Evolutionary conservation across 2,797 vertebrate species (phyloP).

Genomic region (Gephyroberyx darwinii): DNA sequence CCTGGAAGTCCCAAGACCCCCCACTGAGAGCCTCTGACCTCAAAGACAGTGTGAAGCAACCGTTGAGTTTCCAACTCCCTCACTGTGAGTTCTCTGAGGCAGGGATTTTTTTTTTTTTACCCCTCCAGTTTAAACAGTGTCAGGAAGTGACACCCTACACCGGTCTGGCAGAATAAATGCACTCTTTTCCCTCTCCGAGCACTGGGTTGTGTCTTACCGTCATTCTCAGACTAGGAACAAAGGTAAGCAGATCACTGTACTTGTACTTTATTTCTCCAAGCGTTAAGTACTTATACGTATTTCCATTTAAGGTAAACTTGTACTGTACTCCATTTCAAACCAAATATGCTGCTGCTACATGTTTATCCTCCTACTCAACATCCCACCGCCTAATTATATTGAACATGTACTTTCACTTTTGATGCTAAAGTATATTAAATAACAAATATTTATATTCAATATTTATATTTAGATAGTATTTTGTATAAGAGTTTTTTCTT

Average conservation of each 20-base stretch:
- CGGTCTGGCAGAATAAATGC: neutral
- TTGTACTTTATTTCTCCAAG: neutral
- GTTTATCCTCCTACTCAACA: neutral
- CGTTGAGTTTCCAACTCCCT: slow-evolving; percentile 2
- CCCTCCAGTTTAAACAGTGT: neutral
- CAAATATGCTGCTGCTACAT: neutral
- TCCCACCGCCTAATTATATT: too few relatives aligned
- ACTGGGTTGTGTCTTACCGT: neutral
- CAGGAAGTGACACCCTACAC: slow-evolving; percentile 44
- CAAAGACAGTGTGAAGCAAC: slow-evolving; percentile 4
- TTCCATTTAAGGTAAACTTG: neutral
- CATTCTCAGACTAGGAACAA: neutral
- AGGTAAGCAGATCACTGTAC: slow-evolving; percentile 27
- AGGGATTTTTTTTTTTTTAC: neutral
- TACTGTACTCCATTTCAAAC: neutral
- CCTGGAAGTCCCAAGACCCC: neutral
- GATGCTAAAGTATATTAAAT: too few relatives aligned
- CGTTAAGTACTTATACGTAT: neutral
- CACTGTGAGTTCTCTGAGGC: neutral
- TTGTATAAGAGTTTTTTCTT: too few relatives aligned
- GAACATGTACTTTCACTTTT: too few relatives aligned
- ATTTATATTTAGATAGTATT: too few relatives aligned
- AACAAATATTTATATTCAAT: too few relatives aligned
- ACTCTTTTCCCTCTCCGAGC: neutral
- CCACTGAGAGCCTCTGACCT: neutral